phyloP scores from a whole-genome alignment of 2,113 vertebrate genomes.

The Aix galericulata region DNA sequence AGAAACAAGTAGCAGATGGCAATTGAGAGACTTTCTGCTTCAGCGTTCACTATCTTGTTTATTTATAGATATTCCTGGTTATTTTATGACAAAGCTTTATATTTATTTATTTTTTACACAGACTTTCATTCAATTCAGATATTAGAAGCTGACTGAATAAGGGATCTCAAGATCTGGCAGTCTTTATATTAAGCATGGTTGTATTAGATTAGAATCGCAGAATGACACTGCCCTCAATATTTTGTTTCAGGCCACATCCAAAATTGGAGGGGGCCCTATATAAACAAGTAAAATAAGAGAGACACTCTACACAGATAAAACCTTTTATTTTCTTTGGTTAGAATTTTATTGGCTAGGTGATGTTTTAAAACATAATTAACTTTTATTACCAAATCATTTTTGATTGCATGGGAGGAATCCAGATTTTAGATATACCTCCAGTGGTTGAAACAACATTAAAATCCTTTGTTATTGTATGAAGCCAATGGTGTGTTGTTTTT shows the following conservation, averaged over 20 bases:
- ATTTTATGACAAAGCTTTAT: neutral
- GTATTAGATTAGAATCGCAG: neutral
- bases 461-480: slow-evolving; percentile 3
- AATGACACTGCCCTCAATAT: neutral
- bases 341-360: neutral
- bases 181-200: neutral
- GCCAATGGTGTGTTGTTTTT: neutral
- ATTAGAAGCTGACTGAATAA: neutral
- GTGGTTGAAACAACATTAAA: neutral
- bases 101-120: neutral
- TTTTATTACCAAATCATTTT: neutral
- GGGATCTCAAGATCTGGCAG: neutral
- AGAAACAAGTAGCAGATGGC: slow-evolving; percentile 28
- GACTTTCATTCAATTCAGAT: neutral
- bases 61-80: slow-evolving; percentile 10
- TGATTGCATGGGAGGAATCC: neutral
- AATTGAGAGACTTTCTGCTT: slow-evolving; percentile 16
- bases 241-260: neutral
- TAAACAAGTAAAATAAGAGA: neutral
- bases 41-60: slow-evolving; percentile 13
- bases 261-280: neutral
- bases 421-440: neutral
- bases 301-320: neutral
- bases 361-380: slow-evolving; percentile 33
- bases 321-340: neutral